A percentile compares a stretch with the other conserved stretches of the same genome.
These are phyloP conservation scores for Perizoma affinitatum DNA, from an alignment of 2,888 invertebrate species.

Conservation along the genomic window DNA sequence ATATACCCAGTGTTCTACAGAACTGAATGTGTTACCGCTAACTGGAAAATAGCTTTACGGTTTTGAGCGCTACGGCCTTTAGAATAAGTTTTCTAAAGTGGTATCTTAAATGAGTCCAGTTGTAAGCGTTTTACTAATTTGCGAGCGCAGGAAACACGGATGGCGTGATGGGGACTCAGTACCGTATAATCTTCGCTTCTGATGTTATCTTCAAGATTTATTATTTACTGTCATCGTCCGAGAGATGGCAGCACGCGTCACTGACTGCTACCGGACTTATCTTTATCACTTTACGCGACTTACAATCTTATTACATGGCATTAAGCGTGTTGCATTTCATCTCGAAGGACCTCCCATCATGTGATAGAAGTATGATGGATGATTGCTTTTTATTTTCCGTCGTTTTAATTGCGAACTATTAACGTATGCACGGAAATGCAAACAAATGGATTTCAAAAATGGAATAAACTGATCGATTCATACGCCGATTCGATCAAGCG, in stretches of 20 bases:
- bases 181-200: conserved; percentile 81
- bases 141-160: conserved; percentile 80
- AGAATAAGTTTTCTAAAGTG: conserved; percentile 44
- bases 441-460: conserved; percentile 50
- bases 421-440: conserved; percentile 15
- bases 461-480: conserved; percentile 64
- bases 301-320: conserved; percentile 47
- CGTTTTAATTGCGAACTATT: conserved; percentile 37
- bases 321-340: conserved; percentile 40
- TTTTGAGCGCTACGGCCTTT: conserved; percentile 47
- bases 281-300: conserved; percentile 49
- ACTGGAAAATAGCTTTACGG: conserved; percentile 33
- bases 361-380: conserved; percentile 45
- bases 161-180: conserved; percentile 76
- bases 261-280: conserved; percentile 68
- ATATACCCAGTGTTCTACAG: conserved; percentile 67
- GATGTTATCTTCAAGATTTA: conserved; percentile 82
- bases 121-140: conserved; percentile 78
- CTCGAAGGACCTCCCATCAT: conserved; percentile 58
- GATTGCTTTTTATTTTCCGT: conserved; percentile 23
- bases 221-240: conserved; percentile 78
- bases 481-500: conserved; percentile 65
- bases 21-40: conserved; percentile 33
- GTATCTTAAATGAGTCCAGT: conserved; percentile 54
- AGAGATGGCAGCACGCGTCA: conserved; percentile 82